phyloP scores from a whole-genome alignment of 2,797 vertebrate genomes.

The Sternarchorhynchus goeldii region DNA sequence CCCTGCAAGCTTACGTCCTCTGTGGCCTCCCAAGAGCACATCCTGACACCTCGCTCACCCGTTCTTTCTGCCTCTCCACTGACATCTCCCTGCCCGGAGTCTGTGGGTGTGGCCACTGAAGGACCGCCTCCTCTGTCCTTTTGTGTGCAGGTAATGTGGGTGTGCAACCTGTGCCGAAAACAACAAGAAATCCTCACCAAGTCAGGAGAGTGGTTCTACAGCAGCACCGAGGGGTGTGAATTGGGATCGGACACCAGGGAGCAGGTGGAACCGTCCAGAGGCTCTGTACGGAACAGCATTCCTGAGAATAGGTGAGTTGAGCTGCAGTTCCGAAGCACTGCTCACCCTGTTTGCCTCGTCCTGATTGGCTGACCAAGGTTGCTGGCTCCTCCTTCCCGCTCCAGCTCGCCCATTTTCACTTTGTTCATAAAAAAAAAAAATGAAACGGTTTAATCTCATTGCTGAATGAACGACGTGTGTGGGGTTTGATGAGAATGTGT shows the following conservation, averaged over 20 bases:
- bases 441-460: no score
- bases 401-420: no score
- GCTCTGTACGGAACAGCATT: constrained; percentile 79
- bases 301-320: constrained; percentile 74
- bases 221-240: constrained; percentile 65
- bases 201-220: constrained; percentile 89
- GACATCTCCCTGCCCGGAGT: not conserved
- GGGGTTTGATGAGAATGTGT: no score
- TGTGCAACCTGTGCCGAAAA: constrained; percentile 96
- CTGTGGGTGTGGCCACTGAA: not conserved
- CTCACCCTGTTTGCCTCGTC: no score
- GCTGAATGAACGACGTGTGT: no score
- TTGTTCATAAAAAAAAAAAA: no score
- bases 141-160: constrained; percentile 88
- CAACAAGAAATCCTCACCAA: constrained; percentile 96
- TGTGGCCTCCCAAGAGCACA: no score
- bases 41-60: not conserved
- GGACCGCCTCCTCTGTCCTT: not conserved
- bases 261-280: constrained; percentile 48
- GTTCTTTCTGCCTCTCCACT: no score
- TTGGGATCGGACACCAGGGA: constrained; percentile 56
- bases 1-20: no score
- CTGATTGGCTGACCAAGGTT: no score
- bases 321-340: not conserved
- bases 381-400: no score